phyloP scores from a whole-genome alignment of 2,797 vertebrate genomes.

The Schizopygopsis malacanthus region DNA sequence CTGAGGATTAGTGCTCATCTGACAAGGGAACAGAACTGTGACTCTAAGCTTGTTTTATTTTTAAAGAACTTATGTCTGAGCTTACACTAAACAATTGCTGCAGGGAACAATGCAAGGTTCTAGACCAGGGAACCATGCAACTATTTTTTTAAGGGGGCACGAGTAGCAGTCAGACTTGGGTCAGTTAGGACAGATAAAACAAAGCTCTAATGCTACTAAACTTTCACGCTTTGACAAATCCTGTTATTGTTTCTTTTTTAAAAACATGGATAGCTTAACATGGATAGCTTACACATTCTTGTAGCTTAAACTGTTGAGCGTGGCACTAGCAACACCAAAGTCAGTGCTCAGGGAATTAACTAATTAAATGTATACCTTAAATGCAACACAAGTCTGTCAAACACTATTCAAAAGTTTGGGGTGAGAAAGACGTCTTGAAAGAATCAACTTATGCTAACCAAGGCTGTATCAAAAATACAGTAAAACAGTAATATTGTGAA shows the following conservation, averaged over 20 bases:
- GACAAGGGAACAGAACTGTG: conserved; percentile 31
- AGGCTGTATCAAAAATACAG: background rate
- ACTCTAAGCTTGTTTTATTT: conserved; percentile 9
- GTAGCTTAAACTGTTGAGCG: background rate
- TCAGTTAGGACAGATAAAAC: background rate
- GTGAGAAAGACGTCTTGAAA: background rate
- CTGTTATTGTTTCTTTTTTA: background rate
- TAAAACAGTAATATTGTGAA: background rate
- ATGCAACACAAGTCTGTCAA: background rate
- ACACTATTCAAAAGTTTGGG: background rate
- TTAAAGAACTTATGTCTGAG: conserved; percentile 33
- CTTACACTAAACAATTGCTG: background rate
- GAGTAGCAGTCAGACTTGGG: background rate
- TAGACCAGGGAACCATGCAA: background rate
- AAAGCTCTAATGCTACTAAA: background rate
- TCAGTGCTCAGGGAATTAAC: background rate
- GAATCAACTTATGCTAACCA: background rate
- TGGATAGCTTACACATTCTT: background rate
- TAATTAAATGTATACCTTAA: background rate
- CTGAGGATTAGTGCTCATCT: conserved; percentile 56
- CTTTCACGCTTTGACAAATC: background rate
- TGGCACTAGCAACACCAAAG: background rate
- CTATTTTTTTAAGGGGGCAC: background rate
- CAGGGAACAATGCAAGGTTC: background rate
- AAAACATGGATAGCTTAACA: background rate